Percentiles rank a stretch among this genome's conserved stretches.
These are phyloP conservation scores for Pseudochirops corinnae DNA, from an alignment of 2,797 vertebrate genomes.

Conservation along the genomic window DNA sequence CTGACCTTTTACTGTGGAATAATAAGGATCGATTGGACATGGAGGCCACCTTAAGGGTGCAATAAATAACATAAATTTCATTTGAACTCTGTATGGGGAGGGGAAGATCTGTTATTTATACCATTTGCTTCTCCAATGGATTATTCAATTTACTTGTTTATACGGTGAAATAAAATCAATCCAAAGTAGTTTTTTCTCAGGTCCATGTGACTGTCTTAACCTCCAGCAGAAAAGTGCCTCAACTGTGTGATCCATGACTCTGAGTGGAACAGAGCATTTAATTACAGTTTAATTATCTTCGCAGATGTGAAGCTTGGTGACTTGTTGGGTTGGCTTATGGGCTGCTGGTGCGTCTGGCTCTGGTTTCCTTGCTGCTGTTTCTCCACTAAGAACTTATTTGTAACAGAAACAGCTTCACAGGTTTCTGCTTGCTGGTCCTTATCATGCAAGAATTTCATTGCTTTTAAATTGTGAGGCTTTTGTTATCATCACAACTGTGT, in stretches of 20 bases:
- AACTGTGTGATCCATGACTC: conserved; percentile 61
- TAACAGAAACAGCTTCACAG: conserved; percentile 38
- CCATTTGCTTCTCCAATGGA: conserved; percentile 69
- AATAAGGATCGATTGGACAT: conserved; percentile 55
- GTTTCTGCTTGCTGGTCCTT: conserved; percentile 36
- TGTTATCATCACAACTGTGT: not conserved
- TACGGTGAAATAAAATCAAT: conserved; percentile 77
- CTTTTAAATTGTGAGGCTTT: conserved; percentile 65
- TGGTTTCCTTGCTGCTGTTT: conserved; percentile 36
- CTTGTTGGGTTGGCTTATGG: conserved; percentile 25
- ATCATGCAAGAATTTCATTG: conserved; percentile 42
- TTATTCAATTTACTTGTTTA: conserved; percentile 80
- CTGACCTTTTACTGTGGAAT: conserved; percentile 58
- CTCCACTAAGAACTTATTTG: conserved; percentile 58
- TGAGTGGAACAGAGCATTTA: conserved; percentile 69
- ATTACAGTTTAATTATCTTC: conserved; percentile 81
- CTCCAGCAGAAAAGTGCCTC: conserved; percentile 59
- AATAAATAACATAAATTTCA: conserved; percentile 43
- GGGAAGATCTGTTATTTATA: conserved; percentile 23
- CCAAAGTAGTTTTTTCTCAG: conserved; percentile 56
- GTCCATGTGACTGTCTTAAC: conserved; percentile 34
- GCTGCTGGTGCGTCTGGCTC: not conserved
- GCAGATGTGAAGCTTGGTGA: conserved; percentile 43
- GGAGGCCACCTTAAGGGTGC: not conserved
- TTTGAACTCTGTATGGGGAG: not conserved